phyloP scores from a whole-genome alignment of 2,888 invertebrate species.

The Nycteola revayana region DNA sequence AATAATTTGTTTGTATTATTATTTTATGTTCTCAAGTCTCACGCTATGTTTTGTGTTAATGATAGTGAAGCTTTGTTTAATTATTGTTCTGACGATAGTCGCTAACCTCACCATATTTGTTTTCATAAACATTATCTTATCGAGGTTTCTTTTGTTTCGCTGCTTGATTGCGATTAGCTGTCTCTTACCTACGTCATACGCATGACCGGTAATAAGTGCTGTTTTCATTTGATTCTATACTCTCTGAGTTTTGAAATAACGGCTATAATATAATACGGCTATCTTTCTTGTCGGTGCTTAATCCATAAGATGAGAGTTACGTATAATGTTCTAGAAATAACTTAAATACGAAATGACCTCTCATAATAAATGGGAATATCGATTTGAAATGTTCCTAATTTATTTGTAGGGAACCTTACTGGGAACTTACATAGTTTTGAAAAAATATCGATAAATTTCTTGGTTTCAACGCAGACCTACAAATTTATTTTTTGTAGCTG shows the following conservation, averaged over 20 bases:
- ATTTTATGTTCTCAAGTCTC: no score
- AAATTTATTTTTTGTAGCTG: no score
- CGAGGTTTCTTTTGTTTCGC: slow-evolving; percentile 47
- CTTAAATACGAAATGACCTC: slow-evolving; percentile 17
- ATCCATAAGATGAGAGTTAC: slow-evolving; percentile 14
- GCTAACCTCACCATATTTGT: slow-evolving; percentile 34
- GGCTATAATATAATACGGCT: slow-evolving; percentile 16
- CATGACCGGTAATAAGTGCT: slow-evolving; percentile 11
- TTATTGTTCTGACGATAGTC: slow-evolving; percentile 18
- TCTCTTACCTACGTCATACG: slow-evolving; percentile 22
- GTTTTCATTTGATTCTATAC: slow-evolving; percentile 25
- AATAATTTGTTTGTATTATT: no score
- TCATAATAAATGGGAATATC: slow-evolving; percentile 6
- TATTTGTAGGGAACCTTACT: no score
- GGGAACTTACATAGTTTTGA: no score
- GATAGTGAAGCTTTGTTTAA: slow-evolving; percentile 17
- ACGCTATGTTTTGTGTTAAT: no score
- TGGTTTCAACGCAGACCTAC: no score
- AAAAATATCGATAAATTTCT: no score
- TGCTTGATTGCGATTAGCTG: slow-evolving; percentile 34
- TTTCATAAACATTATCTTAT: slow-evolving; percentile 46
- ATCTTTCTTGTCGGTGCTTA: slow-evolving; percentile 11
- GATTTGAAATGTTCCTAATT: slow-evolving; percentile 5
- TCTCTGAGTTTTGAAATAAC: slow-evolving; percentile 27
- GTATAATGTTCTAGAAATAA: slow-evolving; percentile 25